These are phyloP conservation scores for Labeo calbasu DNA, from an alignment of 2,797 vertebrate species.

Conservation along the genomic window DNA sequence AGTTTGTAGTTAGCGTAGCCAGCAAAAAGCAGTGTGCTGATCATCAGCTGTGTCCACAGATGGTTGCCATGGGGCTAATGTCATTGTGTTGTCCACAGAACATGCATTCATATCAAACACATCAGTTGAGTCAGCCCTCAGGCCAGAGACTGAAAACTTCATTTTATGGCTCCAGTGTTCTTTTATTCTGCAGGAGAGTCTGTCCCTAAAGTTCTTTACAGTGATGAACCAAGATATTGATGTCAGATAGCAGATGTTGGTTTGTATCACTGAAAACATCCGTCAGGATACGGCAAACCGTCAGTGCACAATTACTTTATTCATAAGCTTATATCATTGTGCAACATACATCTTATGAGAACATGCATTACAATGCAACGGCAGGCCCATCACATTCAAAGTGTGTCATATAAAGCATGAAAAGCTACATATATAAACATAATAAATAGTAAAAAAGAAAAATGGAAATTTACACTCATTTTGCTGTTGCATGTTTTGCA, in stretches of 20 bases:
- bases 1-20: slow-evolving; percentile 6
- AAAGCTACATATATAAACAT: slow-evolving; percentile 60
- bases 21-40: not conserved
- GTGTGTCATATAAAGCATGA: slow-evolving; percentile 71
- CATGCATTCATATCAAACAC: slow-evolving; percentile 34
- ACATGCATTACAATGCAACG: slow-evolving; percentile 80
- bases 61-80: slow-evolving; percentile 52
- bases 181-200: not conserved
- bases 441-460: slow-evolving; percentile 60
- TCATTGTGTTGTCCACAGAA: slow-evolving; percentile 36
- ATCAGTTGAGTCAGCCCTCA: slow-evolving; percentile 29
- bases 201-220: not conserved
- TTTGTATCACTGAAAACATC: slow-evolving; percentile 13
- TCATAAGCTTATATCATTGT: slow-evolving; percentile 57
- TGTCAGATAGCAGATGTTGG: not conserved
- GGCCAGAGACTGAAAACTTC: slow-evolving; percentile 7
- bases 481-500: slow-evolving; percentile 24
- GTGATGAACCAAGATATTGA: not conserved
- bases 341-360: slow-evolving; percentile 77
- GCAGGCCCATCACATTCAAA: slow-evolving; percentile 77
- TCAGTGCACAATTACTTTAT: slow-evolving; percentile 67
- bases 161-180: not conserved
- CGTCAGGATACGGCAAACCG: not conserved
- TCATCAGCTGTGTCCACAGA: slow-evolving; percentile 43
- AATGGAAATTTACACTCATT: slow-evolving; percentile 40